Percentiles rank a stretch among this genome's conserved stretches.
These are phyloP conservation scores for Brevimyrus niger DNA, from an alignment of 2,113 vertebrate genomes.

Conservation along the genomic window DNA sequence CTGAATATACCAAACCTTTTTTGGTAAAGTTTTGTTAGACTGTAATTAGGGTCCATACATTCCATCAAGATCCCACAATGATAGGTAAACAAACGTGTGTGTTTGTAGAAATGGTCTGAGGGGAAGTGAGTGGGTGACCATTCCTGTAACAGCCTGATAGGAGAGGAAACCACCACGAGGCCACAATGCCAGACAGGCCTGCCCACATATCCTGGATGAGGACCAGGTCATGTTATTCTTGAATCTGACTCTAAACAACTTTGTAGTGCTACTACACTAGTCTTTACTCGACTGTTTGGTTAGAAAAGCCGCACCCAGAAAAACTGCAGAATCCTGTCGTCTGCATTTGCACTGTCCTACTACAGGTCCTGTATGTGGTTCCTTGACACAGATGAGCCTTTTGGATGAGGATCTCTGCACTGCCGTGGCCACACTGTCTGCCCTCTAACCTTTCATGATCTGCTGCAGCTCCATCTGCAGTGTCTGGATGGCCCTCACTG, in stretches of 20 bases:
- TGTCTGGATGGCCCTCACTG: slow-evolving; percentile 83
- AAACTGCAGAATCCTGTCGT: neutral
- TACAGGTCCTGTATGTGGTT: neutral
- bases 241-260: neutral
- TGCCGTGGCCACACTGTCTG: too few species aligned
- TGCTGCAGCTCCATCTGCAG: slow-evolving; percentile 93
- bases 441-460: slow-evolving; percentile 86
- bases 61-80: neutral
- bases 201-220: neutral
- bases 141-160: neutral
- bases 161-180: neutral
- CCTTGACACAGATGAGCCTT: neutral
- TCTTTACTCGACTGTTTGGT: neutral
- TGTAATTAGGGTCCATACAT: neutral
- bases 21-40: neutral
- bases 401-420: neutral
- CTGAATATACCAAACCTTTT: neutral
- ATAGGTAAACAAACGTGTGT: neutral
- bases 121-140: neutral
- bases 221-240: neutral
- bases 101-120: neutral
- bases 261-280: neutral
- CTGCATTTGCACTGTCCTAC: neutral
- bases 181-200: neutral
- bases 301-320: neutral